Base-by-base conservation (phyloP, 2,113 vertebrate genomes). In the Bubo scandiacus region DNA sequence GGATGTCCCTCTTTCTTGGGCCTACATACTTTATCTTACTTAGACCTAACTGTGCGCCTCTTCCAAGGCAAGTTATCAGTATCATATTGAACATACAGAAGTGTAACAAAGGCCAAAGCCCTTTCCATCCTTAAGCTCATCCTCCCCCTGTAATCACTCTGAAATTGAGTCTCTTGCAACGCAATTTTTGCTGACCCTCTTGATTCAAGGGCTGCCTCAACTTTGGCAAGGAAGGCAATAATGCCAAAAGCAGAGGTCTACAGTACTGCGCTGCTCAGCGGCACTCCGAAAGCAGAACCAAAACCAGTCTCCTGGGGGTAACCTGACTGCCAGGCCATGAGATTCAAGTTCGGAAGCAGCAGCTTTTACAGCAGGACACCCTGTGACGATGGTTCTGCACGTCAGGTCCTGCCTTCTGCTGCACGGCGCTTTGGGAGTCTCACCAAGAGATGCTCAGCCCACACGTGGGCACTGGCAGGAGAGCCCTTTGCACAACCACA, bases 311-410 rank as follows among this genome's bases (percentile, higher is more conserved):
- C 27, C 82, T 22, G 27, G 11, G 12, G 34, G 21, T 27, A 34
- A 54, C 19, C 18, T 5, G 15, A 47, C 0, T 0, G 21, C 36
- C 20, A 18, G 3, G 1, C 42, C 5, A 1, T 13, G 21, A 36
- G 25, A 66, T 18, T 21, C 7, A 17, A 26, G 36, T 43, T 43
- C 2, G 2, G 36, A 80, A 36, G 58, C 26, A 42, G 59, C 11
- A 43, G 25, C 12, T 63, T 63, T 63, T 25, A 40, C 12, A 11
- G 15, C 26, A 36, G n/a, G 54, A 21, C 54, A 59, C 42, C 11
- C 32, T 36, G 16, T 4, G 4, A 54, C 1, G 3, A 36, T 51
- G 2, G n/a, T 80, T 12, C 59, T 42, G 47, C 30, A 16, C 4
- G 15, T 21, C 55, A 29, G 29, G 10, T 5, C 36, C 14, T 11